Base-by-base conservation (phyloP, 1,140 invertebrate genomes). In the Venturia canescens region DNA sequence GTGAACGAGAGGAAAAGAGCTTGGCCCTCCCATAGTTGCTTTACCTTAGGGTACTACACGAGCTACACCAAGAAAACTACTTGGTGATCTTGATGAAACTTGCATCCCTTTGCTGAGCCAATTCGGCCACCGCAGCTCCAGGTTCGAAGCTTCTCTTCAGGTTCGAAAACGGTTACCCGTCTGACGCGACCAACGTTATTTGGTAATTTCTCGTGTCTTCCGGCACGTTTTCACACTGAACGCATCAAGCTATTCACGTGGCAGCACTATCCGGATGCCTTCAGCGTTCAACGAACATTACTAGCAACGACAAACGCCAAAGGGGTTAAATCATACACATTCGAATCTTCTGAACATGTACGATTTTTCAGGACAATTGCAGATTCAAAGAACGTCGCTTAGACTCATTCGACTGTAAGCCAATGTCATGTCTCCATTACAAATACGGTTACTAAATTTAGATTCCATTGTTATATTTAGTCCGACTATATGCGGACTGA, bases 21-120 rank as follows among this genome's bases (percentile, higher is more conserved):
- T 26, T 15, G 29, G 29, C 66, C 1, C 13, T 29, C 13, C 26
- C 66, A 53, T 27, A 7, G 71, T 53, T 29, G 16, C 26, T 23
- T 44, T 11, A 27, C 21, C 23, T 15, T 44, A 53, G 15, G 5
- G 23, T 13, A 63, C 21, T 26, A 13, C 60, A 15, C n/a, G 21
- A n/a, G 16, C 38, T 18, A 53, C 50, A 53, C 50, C 50, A 1
- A 18, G 44, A 57, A 29, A 74, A 57, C 21, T 74, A 21, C 44
- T 74, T 26, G 48, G 23, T 48, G 48, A 53, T 74, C 71, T 74
- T 53, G 48, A 74, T 57, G 71, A 74, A 74, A 74, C 71, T 74
- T 53, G 71, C 38, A 74, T 44, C 44, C 48, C 71, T 53, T 53
- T 53, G 27, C 71, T 44, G 38, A 13, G 44, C 23, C 71, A 53